Evolutionary conservation across 2,888 invertebrate species (phyloP), one percentile per base, ranked within the genome.

Genomic region (Atethmia centrago): DNA sequence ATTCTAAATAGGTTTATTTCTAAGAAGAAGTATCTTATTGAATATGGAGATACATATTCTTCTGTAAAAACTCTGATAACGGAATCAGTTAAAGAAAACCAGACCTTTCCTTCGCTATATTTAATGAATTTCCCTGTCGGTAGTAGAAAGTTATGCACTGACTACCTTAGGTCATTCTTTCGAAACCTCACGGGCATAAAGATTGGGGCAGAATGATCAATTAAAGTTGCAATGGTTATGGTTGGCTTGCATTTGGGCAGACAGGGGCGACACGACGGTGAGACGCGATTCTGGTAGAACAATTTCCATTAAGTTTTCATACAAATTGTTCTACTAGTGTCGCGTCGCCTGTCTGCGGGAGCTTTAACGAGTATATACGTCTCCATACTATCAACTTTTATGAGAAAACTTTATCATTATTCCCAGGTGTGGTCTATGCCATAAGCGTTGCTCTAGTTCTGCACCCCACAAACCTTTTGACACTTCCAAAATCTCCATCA

Each of bases 1-100:
- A 75, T 74, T n/a, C 31, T 7, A 53, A 69, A 16, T 53, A 16
- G 5, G 10, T 53, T 28, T 45, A 2, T 19, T 74, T 62, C 42
- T 45, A 4, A 16, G 49, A 45, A 51, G 51, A 3, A 16, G 25
- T 42, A 12, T 25, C 2, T 19, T 7, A 16, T n/a, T 14, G 47
- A 28, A 67, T n/a, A 25, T 25, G 10, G n/a, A n/a, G n/a, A n/a
- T n/a, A n/a, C n/a, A n/a, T 40, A n/a, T 31, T 58, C 10, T 25
- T 55, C 19, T 16, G 16, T 12, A 3, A n/a, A 69, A 67, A 19
- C 1, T 12, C 31, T 1, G 31, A 31, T 40, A 66, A 66, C 49
- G 49, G 16, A 31, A 65, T 36, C n/a, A n/a, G 2, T 7, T 16
- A 25, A 5, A n/a, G 19, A 19, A 65, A 64, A 65, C 19, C 10